Base-by-base conservation (phyloP, 2,797 vertebrate genomes). In the Spizella passerina region DNA sequence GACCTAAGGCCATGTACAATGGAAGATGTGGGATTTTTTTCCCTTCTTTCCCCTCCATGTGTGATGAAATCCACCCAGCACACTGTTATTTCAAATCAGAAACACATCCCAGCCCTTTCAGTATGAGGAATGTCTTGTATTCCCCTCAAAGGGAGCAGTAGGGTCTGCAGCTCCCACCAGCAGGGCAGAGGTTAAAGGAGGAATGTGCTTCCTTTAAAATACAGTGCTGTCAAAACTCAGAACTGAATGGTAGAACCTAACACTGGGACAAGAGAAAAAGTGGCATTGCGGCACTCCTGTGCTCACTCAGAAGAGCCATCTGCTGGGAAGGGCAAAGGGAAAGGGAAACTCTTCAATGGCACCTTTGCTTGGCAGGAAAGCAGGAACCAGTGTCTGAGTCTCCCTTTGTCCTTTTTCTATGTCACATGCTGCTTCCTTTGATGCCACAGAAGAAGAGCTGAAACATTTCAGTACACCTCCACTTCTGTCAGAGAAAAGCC, bases 341-440 rank as follows among this genome's bases (percentile, higher is more conserved):
- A 88, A 75, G 32, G 44, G n/a, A 73, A 20, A 30, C 18, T 70
- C 24, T 77, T 64, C n/a, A 46, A 12, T 12, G 32, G 24, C 50
- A 34, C 26, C 18, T 77, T n/a, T n/a, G 18, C 69, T 70, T 3
- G 3, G 60, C 80, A 69, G 59, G 34, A 29, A 29, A 23, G 72
- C 61, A 34, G 36, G 24, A 64, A 36, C 30, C 39, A 9, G 61
- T 16, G 63, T 23, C 4, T 2, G 2, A 0, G 0, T 30, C 43
- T 7, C 24, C 9, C 17, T 49, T 60, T 46, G 36, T 49, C 44
- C 47, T 46, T 69, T n/a, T 38, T 9, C 44, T 52, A 4, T 5
- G 0, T 20, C 11, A 22, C 6, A 1, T 8, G 38, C 41, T 73
- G 38, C 66, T 83, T 71, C 16, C 3, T 82, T 63, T 2, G 1